These are phyloP conservation scores for Zaprionus inermis DNA, from an alignment of 1,140 invertebrate species.

Conservation along the genomic window DNA sequence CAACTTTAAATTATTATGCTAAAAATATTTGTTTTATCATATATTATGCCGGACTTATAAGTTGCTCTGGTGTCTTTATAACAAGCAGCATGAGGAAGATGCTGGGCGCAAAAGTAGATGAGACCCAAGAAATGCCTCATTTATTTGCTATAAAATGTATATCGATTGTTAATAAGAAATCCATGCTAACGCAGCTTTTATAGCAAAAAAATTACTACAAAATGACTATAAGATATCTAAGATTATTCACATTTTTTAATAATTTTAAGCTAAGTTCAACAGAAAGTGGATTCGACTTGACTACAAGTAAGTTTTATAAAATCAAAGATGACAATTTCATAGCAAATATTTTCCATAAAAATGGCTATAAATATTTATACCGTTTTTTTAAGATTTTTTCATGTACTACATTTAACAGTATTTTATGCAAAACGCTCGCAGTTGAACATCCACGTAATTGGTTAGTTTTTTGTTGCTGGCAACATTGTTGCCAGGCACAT, in stretches of 20 bases:
- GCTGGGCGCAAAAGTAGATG: neutral
- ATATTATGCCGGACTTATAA: conserved; percentile 14
- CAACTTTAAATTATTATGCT: conserved; percentile 60
- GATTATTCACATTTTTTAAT: no score
- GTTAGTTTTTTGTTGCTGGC: conserved; percentile 7
- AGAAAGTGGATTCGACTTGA: no score
- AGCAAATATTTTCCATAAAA: neutral
- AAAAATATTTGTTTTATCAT: conserved; percentile 21
- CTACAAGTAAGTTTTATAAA: no score
- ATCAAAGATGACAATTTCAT: neutral
- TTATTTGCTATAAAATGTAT: neutral
- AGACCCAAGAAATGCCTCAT: neutral
- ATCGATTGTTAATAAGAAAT: no score
- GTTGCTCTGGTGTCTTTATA: conserved; percentile 37
- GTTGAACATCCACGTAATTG: conserved; percentile 5
- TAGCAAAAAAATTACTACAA: neutral
- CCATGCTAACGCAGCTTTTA: neutral
- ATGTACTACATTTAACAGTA: neutral
- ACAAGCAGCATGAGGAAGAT: conserved; percentile 18
- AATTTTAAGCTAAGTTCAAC: no score
- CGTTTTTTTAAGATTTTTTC: neutral
- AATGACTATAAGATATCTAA: neutral
- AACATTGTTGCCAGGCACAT: conserved; percentile 48
- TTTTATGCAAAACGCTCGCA: neutral
- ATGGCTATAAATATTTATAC: neutral